Base-by-base conservation (phyloP, 2,888 invertebrate species). In the Stenoptilia bipunctidactyla region DNA sequence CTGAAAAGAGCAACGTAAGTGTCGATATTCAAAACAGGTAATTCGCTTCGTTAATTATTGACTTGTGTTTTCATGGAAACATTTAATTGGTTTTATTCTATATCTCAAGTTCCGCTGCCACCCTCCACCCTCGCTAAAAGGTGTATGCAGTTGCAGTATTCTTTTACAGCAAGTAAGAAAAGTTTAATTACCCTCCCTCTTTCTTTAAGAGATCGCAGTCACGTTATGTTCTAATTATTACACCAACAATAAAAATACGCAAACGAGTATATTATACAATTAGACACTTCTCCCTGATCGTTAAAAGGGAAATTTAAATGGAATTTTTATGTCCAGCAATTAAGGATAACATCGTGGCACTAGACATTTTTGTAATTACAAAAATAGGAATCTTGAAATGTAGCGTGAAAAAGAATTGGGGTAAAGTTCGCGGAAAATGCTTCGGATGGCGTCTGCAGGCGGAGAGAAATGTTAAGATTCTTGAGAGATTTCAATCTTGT, bases 291-390 rank as follows among this genome's bases (percentile, higher is more conserved):
- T 75, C 79, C 75, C 62, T 58, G 76, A 82, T 82, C 77, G 80
- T 82, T 82, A 83, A 83, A 84, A 83, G 72, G 84, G 79, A 84
- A 85, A 85, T 83, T 85, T 83, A 79, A 84, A 85, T 85, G 84
- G 84, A 85, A 84, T 85, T 85, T 84, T 84, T 84, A 84, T 83
- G 83, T 83, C 73, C 79, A 79, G 79, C 80, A 83, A 82, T 83
- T 83, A 83, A 83, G 83, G 82, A 82, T 80, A 83, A 82, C 75
- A 82, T 77, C 71, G 77, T 67, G 72, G 77, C 76, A 75, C 75
- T 79, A 79, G 82, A 83, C 82, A 80, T 82, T 83, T 82, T 83
- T 82, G 82, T 83, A 83, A 83, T 83, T 83, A 83, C 83, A 79
- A 83, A 82, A 83, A 83, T 83, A 82, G 79, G 83, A 80, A 80